Percentiles rank a stretch among this genome's conserved stretches.
Conservation (phyloP, 2,113 vertebrate genomes). For the Megaceryle maxima region DNA sequence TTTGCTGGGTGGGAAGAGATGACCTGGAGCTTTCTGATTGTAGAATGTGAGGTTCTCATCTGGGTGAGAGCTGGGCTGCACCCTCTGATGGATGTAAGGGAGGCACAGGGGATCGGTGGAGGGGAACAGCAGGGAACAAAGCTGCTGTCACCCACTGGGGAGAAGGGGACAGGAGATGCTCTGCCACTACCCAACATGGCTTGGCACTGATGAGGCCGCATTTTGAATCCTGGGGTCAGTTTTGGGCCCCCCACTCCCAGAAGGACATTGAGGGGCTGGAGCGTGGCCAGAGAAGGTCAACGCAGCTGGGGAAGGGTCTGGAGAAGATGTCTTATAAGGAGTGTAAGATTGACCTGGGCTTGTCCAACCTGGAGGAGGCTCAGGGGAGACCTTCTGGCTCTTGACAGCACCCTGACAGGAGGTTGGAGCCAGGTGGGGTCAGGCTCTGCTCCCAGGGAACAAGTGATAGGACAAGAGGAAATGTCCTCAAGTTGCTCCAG, state of each 20-base stretch:
- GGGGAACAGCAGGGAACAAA: rapidly evolving
- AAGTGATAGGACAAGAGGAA: too few relatives aligned
- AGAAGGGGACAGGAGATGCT: background rate
- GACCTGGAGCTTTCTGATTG: background rate
- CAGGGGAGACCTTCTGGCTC: too few relatives aligned
- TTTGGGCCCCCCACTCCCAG: background rate
- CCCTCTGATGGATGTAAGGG: background rate
- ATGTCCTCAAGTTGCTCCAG: too few relatives aligned
- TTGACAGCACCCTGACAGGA: too few relatives aligned
- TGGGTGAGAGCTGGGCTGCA: background rate
- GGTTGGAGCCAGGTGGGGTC: too few relatives aligned
- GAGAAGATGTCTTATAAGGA: too few relatives aligned
- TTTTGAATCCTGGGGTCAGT: background rate
- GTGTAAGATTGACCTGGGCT: too few relatives aligned
- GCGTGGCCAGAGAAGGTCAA: too few relatives aligned
- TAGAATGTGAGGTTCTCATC: rapidly evolving
- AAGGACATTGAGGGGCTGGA: too few relatives aligned
- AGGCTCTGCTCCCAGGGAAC: too few relatives aligned
- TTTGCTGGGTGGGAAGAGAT: rapidly evolving
- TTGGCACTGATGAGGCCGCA: background rate
- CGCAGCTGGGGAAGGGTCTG: too few relatives aligned
- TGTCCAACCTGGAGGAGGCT: too few relatives aligned
- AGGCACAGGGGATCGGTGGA: background rate
- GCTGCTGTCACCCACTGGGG: background rate
- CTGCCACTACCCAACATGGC: rapidly evolving